A percentile compares a stretch with the other conserved stretches of the same genome.
Conservation (phyloP, 2,888 invertebrate species). For the Sturmia bella region DNA sequence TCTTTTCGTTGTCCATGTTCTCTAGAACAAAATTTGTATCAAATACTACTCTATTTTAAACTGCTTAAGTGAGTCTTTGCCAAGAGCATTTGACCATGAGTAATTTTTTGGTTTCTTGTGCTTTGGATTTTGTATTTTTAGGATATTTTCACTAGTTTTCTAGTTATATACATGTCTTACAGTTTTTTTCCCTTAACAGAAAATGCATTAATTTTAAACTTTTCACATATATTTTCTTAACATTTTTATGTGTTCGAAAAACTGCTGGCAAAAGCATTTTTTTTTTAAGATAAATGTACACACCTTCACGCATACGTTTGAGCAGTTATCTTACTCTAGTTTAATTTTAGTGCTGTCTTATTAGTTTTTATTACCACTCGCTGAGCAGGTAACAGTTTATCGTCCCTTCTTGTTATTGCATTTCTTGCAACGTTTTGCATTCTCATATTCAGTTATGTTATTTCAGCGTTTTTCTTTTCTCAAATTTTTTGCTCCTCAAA, state of each 20-base stretch:
- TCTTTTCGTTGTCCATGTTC: too few relatives aligned
- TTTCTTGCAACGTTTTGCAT: not conserved
- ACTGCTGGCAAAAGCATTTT: not conserved
- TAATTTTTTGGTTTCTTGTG: not conserved
- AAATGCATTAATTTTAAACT: constrained; percentile 13
- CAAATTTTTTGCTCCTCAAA: too few relatives aligned
- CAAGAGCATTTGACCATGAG: too few relatives aligned
- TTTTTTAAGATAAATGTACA: not conserved
- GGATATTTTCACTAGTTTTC: not conserved
- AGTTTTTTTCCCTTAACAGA: not conserved
- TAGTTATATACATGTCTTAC: not conserved
- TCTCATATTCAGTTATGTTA: not conserved
- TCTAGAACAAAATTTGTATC: too few relatives aligned
- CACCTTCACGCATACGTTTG: not conserved
- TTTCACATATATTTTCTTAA: not conserved
- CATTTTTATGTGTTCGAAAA: not conserved
- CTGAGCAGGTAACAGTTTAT: not conserved
- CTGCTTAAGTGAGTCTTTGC: too few relatives aligned
- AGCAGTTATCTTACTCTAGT: not conserved
- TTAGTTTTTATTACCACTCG: not conserved
- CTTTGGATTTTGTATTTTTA: not conserved
- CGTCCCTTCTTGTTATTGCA: not conserved
- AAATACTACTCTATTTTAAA: too few relatives aligned
- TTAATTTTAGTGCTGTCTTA: not conserved
- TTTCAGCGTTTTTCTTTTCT: too few relatives aligned